A percentile compares a stretch with the other conserved stretches of the same genome.
These are phyloP conservation scores for Colistium nudipinnis DNA, from an alignment of 2,113 vertebrate species.

Conservation along the genomic window DNA sequence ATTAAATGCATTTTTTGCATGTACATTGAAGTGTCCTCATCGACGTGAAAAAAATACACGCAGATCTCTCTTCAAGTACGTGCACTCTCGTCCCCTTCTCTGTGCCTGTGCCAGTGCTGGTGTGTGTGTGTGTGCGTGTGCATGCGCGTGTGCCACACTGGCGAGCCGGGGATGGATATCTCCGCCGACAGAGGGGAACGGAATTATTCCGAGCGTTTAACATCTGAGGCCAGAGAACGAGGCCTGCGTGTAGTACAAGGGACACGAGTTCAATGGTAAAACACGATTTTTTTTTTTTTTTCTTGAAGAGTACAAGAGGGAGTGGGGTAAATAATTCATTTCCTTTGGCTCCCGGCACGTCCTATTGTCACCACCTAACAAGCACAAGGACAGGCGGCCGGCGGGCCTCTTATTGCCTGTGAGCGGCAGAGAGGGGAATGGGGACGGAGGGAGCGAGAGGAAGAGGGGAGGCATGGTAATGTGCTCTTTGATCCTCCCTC, in stretches of 20 bases:
- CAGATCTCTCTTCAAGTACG: conserved; percentile 24
- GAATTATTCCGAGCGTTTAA: conserved; percentile 77
- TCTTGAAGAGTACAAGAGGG: conserved; percentile 71
- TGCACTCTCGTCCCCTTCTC: conserved; percentile 4
- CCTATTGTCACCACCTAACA: conserved; percentile 82
- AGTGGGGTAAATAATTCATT: conserved; percentile 84
- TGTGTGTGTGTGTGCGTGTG: conserved; percentile 20
- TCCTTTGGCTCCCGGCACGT: conserved; percentile 80
- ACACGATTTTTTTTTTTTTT: conserved; percentile 60
- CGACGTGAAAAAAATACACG: conserved; percentile 4
- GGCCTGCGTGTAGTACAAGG: conserved; percentile 63
- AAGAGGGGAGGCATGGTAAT: conserved; percentile 80
- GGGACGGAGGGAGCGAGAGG: conserved; percentile 54
- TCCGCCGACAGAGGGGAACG: conserved; percentile 63
- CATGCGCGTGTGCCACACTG: conserved; percentile 3
- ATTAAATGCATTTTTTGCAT: conserved; percentile 9
- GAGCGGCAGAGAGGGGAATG: conserved; percentile 63
- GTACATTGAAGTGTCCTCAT: conserved; percentile 10
- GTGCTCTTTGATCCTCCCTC: conserved; percentile 82
- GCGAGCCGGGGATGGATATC: conserved; percentile 43
- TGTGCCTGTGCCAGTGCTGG: conserved; percentile 22
- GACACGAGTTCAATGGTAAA: conserved; percentile 67
- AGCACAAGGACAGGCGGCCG: conserved; percentile 76
- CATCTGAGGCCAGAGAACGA: conserved; percentile 71
- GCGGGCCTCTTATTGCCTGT: conserved; percentile 77